These are phyloP conservation scores for Erythrocercus mccallii DNA, from an alignment of 2,113 vertebrate genomes.

Conservation along the genomic window DNA sequence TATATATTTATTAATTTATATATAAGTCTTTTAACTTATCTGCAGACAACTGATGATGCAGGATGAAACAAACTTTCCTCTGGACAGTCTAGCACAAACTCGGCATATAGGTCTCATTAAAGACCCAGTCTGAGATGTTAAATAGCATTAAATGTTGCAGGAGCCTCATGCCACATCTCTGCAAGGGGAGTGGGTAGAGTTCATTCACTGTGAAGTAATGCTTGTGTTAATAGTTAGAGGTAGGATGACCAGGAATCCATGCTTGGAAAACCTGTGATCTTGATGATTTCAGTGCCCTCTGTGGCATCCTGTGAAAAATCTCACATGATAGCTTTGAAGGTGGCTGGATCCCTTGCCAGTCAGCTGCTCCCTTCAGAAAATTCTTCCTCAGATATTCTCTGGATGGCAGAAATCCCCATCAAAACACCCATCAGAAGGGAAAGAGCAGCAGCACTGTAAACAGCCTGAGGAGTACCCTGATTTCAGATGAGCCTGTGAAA, in stretches of 20 bases:
- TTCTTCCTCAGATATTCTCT: neutral
- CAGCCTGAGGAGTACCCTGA: neutral
- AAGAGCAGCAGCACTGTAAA: neutral
- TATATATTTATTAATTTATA: too few species aligned
- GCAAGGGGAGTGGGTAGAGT: neutral
- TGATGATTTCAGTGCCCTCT: constrained; percentile 50
- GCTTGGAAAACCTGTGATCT: constrained; percentile 40
- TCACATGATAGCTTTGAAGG: constrained; percentile 50
- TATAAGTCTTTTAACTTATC: neutral
- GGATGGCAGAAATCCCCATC: neutral
- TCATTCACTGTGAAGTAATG: constrained; percentile 54
- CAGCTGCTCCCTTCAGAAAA: constrained; percentile 44
- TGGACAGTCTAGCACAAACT: neutral
- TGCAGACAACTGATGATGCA: neutral
- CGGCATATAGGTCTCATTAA: neutral
- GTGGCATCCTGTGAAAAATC: constrained; percentile 47
- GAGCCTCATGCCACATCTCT: neutral
- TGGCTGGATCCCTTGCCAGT: neutral
- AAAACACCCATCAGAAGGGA: neutral
- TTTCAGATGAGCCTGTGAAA: neutral
- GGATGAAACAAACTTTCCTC: neutral
- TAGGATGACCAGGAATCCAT: neutral
- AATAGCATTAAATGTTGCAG: neutral
- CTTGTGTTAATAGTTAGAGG: constrained; percentile 53
- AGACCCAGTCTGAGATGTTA: neutral